Evolutionary conservation across 2,113 vertebrate species (phyloP).

Genomic region (Brachyistius frenatus): DNA sequence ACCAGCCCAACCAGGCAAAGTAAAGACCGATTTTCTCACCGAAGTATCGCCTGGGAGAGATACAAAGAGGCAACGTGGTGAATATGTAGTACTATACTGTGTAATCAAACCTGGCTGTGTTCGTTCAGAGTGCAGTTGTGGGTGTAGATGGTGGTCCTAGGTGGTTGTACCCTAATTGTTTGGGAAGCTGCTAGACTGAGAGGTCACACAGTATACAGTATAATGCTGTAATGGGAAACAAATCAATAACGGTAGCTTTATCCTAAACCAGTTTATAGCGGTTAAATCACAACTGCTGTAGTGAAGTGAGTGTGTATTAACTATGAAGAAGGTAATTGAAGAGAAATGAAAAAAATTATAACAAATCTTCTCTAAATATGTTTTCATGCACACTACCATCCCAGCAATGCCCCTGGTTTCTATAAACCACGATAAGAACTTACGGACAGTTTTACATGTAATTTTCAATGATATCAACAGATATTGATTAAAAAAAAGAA

Average conservation of each 20-base stretch:
- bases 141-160: not conserved
- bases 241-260: constrained; percentile 24
- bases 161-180: constrained; percentile 18
- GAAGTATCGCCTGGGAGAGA: constrained; percentile 90
- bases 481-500: too few species aligned
- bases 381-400: too few species aligned
- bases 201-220: not conserved
- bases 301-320: constrained; percentile 1
- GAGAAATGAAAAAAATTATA: not conserved
- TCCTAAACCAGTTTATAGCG: constrained; percentile 33
- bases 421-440: too few species aligned
- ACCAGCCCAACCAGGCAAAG: constrained; percentile 99
- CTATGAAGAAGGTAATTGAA: not conserved
- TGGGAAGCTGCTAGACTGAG: constrained; percentile 10
- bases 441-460: too few species aligned
- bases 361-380: too few species aligned
- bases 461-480: too few species aligned
- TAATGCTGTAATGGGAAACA: constrained; percentile 10
- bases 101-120: constrained; percentile 3
- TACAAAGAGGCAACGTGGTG: constrained; percentile 22
- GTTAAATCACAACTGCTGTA: constrained; percentile 10
- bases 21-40: constrained; percentile 99
- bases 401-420: too few species aligned
- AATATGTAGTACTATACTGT: not conserved
- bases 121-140: not conserved